Conservation (phyloP, 2,797 vertebrate genomes). For the Mormyrops boulengeri region DNA sequence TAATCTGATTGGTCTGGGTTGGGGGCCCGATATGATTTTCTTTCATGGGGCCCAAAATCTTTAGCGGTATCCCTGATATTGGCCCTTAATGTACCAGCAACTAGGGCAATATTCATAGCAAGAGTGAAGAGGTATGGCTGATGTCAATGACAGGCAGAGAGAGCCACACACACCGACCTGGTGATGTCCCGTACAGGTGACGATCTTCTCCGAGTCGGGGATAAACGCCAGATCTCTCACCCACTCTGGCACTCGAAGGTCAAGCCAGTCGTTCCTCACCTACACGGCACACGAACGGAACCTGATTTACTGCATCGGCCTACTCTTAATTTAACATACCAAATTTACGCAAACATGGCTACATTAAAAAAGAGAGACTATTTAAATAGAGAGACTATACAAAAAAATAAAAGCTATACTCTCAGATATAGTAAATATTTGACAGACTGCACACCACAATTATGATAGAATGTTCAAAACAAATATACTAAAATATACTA, state of each 20-base stretch:
- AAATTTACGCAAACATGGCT: slow-evolving; percentile 39
- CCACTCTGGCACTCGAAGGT: slow-evolving; percentile 75
- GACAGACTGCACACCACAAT: background rate
- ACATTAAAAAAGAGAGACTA: too few relatives aligned
- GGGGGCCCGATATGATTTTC: background rate
- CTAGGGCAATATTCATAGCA: background rate
- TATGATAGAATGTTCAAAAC: background rate
- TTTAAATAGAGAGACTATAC: too few relatives aligned
- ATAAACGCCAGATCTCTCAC: slow-evolving; percentile 76
- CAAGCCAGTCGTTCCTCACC: slow-evolving; percentile 77
- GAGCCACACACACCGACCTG: slow-evolving; percentile 59
- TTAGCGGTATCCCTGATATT: background rate
- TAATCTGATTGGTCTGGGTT: background rate
- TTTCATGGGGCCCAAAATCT: background rate
- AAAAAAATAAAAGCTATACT: too few relatives aligned
- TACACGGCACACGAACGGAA: slow-evolving; percentile 27
- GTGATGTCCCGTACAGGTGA: slow-evolving; percentile 76
- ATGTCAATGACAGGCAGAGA: background rate
- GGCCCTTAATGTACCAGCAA: background rate
- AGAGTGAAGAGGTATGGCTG: background rate
- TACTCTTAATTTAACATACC: background rate
- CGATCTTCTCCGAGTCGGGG: slow-evolving; percentile 70
- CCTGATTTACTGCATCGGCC: background rate
- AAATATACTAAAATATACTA: background rate
- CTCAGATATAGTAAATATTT: background rate